phyloP scores from a whole-genome alignment of 2,797 vertebrate species.

The Holocentrus rufus region DNA sequence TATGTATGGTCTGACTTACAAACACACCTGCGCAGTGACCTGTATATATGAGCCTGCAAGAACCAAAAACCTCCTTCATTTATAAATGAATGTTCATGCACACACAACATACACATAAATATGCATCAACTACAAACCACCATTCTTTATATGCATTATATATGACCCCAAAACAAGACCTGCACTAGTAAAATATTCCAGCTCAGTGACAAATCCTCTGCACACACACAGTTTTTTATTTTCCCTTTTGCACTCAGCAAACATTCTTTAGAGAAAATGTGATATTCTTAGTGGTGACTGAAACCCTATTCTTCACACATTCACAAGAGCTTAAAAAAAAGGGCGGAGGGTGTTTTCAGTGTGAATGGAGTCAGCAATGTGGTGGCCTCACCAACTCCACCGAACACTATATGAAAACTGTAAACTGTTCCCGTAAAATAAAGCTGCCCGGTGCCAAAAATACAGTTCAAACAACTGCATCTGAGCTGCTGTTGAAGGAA shows the following conservation, averaged over 20 bases:
- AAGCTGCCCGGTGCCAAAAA: neutral
- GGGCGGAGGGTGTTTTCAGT: neutral
- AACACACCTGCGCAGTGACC: conserved; percentile 35
- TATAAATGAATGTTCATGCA: neutral
- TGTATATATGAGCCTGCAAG: neutral
- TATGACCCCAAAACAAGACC: neutral
- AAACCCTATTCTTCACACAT: conserved; percentile 13
- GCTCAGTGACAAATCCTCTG: neutral
- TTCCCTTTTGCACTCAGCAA: too few relatives aligned
- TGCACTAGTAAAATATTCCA: neutral
- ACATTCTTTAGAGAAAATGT: too few relatives aligned
- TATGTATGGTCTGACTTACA: conserved; percentile 1
- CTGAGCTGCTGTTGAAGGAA: too few relatives aligned
- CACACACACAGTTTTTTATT: too few relatives aligned
- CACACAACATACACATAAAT: neutral
- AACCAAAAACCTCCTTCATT: neutral
- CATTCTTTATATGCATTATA: neutral
- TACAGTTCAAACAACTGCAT: neutral
- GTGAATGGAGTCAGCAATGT: neutral
- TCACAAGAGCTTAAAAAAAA: neutral
- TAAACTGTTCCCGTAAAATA: neutral
- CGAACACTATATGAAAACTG: too few relatives aligned
- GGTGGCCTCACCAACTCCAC: neutral
- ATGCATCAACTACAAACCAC: neutral
- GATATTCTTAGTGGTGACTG: neutral